Evolutionary conservation across 1,140 invertebrate genomes (phyloP), one percentile per base, ranked within the genome.

Genomic region (Mamestra configurata): DNA sequence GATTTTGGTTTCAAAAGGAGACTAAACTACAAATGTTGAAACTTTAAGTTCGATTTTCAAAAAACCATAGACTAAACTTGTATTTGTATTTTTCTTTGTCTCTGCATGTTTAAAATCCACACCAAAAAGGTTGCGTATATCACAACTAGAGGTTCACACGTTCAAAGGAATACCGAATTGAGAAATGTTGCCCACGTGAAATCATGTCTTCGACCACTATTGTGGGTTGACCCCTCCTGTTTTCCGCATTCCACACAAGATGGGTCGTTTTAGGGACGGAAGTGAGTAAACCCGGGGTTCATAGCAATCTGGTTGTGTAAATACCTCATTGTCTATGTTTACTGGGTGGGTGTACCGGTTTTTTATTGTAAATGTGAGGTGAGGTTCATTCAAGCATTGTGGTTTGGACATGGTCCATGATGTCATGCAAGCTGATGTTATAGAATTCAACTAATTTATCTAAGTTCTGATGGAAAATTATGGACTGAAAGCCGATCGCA

Each of bases 131-230:
- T 57, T 24, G 22, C 27, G 73, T 53, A 55, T 11, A 77, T 46
- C 49, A 80, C 70, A 37, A 76, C 20, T 49, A 27, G 87, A 86
- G 72, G 76, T 84, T 86, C 85, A 88, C 85, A 87, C 82, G 82
- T 84, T 80, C 68, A 27, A 82, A 79, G 49, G 81, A 80, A 79
- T 81, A 85, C 72, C 35, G 78, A 84, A 84, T 84, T 81, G 81
- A 83, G 77, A 83, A 83, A 86, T 87, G 84, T 81, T 86, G 85
- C 87, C 87, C 85, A 89, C 90, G 79, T 88, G 59, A 82, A 81
- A 80, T 81, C 80, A 76, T 79, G 80, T 70, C 82, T 61, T 35
- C 51, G 61, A 49, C 70, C 75, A 82, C 83, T 73, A 81, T 78
- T 79, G 71, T 79, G 80, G 79, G 53, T 70, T 64, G 71, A 82